These are phyloP conservation scores for Lucilia sericata DNA, from an alignment of 1,140 invertebrate genomes.

Conservation along the genomic window DNA sequence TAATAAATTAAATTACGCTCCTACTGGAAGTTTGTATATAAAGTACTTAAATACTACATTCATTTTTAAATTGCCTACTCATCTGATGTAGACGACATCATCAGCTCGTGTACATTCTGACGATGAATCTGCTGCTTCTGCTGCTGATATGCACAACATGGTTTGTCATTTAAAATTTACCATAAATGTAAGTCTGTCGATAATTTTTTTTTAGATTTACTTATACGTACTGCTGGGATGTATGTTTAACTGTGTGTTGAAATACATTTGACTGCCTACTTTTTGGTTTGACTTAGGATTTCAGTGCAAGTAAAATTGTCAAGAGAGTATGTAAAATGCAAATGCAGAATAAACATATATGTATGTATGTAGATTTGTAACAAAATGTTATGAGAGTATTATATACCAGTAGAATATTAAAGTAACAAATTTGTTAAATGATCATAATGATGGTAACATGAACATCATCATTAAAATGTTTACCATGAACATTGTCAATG, in stretches of 20 bases:
- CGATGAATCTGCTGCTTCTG: not conserved
- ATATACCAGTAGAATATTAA: not conserved
- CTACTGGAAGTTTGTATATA: not conserved
- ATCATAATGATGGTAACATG: not conserved
- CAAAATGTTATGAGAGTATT: not conserved
- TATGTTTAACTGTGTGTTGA: not conserved
- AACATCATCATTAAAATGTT: not conserved
- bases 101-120: not conserved
- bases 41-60: not conserved
- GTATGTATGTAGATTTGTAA: not conserved
- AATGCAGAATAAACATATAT: not conserved
- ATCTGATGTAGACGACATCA: not conserved
- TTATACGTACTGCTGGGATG: not conserved
- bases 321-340: constrained; percentile 21
- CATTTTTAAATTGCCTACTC: not conserved
- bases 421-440: constrained; percentile 9
- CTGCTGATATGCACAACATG: not conserved
- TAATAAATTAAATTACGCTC: constrained; percentile 16
- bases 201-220: too few relatives aligned
- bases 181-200: not conserved
- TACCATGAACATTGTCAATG: not conserved
- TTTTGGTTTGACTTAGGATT: not conserved
- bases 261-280: not conserved
- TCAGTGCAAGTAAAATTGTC: constrained; percentile 16
- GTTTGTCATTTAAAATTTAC: not conserved